Conservation (phyloP, 1,140 invertebrate species). For the Heliconius hermathena region DNA sequence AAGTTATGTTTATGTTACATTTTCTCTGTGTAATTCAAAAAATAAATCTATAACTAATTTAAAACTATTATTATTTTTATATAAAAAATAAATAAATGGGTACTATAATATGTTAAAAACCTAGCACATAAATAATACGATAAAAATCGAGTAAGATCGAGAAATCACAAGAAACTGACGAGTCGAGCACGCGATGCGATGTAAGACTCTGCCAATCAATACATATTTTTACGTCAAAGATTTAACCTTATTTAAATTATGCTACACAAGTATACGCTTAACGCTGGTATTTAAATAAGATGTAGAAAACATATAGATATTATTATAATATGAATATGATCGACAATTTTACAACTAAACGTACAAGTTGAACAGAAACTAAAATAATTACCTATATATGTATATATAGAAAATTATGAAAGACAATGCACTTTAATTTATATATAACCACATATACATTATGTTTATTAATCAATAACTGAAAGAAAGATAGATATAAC, state of each 20-base stretch:
- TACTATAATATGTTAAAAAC: neutral
- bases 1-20: neutral
- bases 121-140: constrained; percentile 1
- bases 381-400: neutral
- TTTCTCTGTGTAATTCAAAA: neutral
- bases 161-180: constrained; percentile 30
- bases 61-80: neutral
- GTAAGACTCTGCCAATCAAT: constrained; percentile 10
- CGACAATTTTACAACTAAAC: neutral
- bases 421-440: neutral
- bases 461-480: neutral
- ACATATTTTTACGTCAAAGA: neutral
- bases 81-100: neutral
- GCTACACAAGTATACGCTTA: neutral
- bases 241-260: constrained; percentile 10
- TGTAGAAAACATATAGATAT: neutral
- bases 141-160: constrained; percentile 18
- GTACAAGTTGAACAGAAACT: neutral
- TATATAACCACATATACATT: neutral
- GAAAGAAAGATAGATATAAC: too few relatives aligned
- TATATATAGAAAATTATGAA: neutral
- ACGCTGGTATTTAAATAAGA: neutral
- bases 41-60: neutral
- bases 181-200: constrained; percentile 23
- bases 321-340: neutral